Evolutionary conservation across 2,888 invertebrate species (phyloP), one percentile per base, ranked within the genome.

Genomic region (Oscheius myriophilus): DNA sequence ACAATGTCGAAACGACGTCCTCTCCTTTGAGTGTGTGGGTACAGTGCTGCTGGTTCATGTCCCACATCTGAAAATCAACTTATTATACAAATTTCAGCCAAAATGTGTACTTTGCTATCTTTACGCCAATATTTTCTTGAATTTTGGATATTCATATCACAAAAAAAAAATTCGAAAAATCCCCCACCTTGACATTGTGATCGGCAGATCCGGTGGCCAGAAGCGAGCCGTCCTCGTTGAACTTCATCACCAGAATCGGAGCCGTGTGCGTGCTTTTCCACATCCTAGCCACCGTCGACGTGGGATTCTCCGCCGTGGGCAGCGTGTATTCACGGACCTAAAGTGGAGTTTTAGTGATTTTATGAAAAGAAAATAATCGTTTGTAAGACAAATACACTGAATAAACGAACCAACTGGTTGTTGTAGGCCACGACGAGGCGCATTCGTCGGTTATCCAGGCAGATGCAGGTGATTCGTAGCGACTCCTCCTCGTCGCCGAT

Each of bases 181-280:
- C n/a, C n/a, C n/a, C 23, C n/a, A 80, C 77, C 62, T 79, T 76
- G 4, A 80, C 73, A 21, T 64, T n/a, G 51, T 73, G 65, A 69
- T 81, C 81, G 16, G 79, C 75, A 21, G 79, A 73, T 53, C 78
- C 81, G 0, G 81, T 80, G 2, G 80, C 78, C 52, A 79, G 62
- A 25, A 68, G 25, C 21, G 70, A 49, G 12, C 71, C 72, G 42
- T 72, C 70, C 6, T 70, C 70, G 25, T 70, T 72, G 66, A 77
- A 74, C 46, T 66, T 72, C 73, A 80, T 72, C n/a, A 74, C 69
- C 26, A 76, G 65, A 67, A 84, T 77, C 41, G 82, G 83, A 12
- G 81, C 84, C 9, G 67, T 70, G 66, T 84, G 84, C 69, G 74
- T 77, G 0, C 75, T 71, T 66, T 80, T 80, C 80, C 80, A 80